These are phyloP conservation scores for Papilio helenus DNA, from an alignment of 1,140 invertebrate species.

Conservation along the genomic window DNA sequence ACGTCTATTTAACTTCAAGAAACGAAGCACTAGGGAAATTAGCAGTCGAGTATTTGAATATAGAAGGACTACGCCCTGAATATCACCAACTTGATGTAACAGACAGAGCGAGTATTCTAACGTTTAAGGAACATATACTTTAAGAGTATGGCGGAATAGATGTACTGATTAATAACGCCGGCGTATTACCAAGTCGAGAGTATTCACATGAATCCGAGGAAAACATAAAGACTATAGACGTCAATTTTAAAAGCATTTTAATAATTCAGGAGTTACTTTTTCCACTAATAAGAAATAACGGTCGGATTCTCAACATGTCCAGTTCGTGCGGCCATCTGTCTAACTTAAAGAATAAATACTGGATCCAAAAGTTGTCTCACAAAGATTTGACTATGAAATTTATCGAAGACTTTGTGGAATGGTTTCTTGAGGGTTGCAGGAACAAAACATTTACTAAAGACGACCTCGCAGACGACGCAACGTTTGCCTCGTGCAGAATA, in stretches of 20 bases:
- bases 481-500: conserved; percentile 84
- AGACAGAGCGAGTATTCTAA: conserved; percentile 84
- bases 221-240: conserved; percentile 85
- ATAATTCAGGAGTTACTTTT: conserved; percentile 86
- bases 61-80: conserved; percentile 76
- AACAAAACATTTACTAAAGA: conserved; percentile 70
- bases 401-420: conserved; percentile 84
- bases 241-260: conserved; percentile 87
- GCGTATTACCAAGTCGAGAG: conserved; percentile 13
- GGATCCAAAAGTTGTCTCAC: conserved; percentile 81
- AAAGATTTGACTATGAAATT: conserved; percentile 82
- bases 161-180: conserved; percentile 93
- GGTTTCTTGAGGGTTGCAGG: conserved; percentile 84
- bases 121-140: conserved; percentile 85
- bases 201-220: conserved; percentile 73
- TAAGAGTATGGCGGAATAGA: conserved; percentile 89
- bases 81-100: conserved; percentile 89
- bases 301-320: conserved; percentile 88
- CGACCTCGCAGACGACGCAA: conserved; percentile 83
- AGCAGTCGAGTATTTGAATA: conserved; percentile 83
- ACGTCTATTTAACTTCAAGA: conserved; percentile 85
- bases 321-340: conserved; percentile 86
- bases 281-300: conserved; percentile 86
- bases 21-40: conserved; percentile 80
- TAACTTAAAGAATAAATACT: conserved; percentile 80